phyloP scores from a whole-genome alignment of 2,888 invertebrate genomes.

The Peribatodes rhomboidaria region DNA sequence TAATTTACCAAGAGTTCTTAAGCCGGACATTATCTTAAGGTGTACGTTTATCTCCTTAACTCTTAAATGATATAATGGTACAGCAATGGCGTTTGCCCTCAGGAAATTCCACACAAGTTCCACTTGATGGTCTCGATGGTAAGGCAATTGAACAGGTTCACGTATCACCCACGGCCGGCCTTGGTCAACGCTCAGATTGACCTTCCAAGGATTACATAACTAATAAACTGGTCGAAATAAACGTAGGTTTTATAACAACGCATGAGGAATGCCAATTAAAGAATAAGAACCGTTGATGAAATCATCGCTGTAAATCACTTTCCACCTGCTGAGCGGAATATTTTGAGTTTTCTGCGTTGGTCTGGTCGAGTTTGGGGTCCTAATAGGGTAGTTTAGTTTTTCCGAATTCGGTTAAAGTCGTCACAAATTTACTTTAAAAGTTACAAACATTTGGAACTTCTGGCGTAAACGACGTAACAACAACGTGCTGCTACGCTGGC shows the following conservation, averaged over 20 bases:
- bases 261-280: slow-evolving; percentile 52
- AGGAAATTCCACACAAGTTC: slow-evolving; percentile 55
- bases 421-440: not conserved
- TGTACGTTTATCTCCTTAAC: slow-evolving; percentile 50
- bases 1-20: slow-evolving; percentile 33
- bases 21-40: slow-evolving; percentile 44
- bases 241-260: slow-evolving; percentile 55
- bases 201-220: slow-evolving; percentile 73
- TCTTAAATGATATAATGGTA: slow-evolving; percentile 58
- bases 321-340: slow-evolving; percentile 17
- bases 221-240: slow-evolving; percentile 64
- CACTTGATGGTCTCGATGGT: slow-evolving; percentile 21
- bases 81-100: slow-evolving; percentile 51
- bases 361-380: not conserved
- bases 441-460: not conserved
- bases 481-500: not conserved
- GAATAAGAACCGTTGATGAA: slow-evolving; percentile 49
- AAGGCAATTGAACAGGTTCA: slow-evolving; percentile 56
- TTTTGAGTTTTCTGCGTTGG: slow-evolving; percentile 12
- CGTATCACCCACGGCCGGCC: slow-evolving; percentile 64
- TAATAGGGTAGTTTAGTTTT: slow-evolving; percentile 1
- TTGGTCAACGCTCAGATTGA: slow-evolving; percentile 63
- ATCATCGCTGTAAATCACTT: slow-evolving; percentile 47
- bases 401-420: not conserved
- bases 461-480: not conserved